phyloP scores from a whole-genome alignment of 1,140 invertebrate species.

The Hylaeus volcanicus region DNA sequence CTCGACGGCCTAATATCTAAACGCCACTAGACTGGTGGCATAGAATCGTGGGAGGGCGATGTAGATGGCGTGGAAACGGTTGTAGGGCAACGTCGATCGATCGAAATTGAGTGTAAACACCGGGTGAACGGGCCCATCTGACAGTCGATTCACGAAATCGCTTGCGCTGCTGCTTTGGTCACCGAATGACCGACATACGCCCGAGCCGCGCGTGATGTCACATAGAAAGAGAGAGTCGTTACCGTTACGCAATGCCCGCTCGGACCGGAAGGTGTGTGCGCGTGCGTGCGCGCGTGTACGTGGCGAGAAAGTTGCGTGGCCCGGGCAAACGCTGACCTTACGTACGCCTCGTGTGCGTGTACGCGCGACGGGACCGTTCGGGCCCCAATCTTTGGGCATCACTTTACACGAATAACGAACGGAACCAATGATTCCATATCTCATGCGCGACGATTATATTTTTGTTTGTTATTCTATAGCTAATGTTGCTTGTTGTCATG shows the following conservation, averaged over 20 bases:
- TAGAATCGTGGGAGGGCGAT: background rate
- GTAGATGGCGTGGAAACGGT: background rate
- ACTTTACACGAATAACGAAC: background rate
- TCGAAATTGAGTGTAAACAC: conserved; percentile 28
- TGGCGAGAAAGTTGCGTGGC: conserved; percentile 76
- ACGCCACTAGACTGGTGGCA: too few species aligned
- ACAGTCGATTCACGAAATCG: conserved; percentile 52
- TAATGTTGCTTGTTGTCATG: too few species aligned
- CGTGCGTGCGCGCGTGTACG: conserved; percentile 45
- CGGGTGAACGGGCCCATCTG: background rate
- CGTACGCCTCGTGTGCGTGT: conserved; percentile 58
- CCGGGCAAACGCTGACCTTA: conserved; percentile 79
- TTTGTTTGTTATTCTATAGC: too few species aligned
- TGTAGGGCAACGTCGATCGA: background rate
- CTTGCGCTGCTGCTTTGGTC: conserved; percentile 14
- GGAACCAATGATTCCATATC: too few species aligned
- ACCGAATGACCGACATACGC: conserved; percentile 2
- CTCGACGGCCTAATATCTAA: too few species aligned
- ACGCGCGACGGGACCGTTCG: background rate
- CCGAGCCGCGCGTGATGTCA: conserved; percentile 74
- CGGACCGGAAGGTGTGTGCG: conserved; percentile 34
- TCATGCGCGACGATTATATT: too few species aligned
- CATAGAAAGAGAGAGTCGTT: conserved; percentile 80
- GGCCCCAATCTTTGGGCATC: background rate
- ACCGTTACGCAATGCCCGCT: conserved; percentile 78